phyloP scores from a whole-genome alignment of 2,888 invertebrate genomes.

The Habrosyne pyritoides region DNA sequence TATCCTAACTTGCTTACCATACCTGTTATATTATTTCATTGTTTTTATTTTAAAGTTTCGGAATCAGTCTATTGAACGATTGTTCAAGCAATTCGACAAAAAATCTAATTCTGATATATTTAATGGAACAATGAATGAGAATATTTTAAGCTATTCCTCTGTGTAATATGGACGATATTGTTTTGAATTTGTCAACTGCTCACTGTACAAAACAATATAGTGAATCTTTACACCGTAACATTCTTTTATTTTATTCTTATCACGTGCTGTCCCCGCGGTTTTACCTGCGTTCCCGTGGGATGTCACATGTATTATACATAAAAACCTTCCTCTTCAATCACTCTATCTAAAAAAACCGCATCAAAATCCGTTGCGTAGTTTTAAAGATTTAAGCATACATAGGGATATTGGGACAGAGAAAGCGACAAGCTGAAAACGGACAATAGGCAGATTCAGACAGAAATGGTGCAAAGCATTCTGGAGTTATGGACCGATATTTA shows the following conservation, averaged over 20 bases:
- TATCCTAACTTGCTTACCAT: constrained; percentile 36
- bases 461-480: too few species aligned
- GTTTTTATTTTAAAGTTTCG: constrained; percentile 17
- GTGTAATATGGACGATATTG: constrained; percentile 72
- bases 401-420: too few species aligned
- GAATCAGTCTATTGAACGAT: constrained; percentile 28
- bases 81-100: constrained; percentile 44
- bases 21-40: constrained; percentile 20
- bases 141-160: constrained; percentile 55
- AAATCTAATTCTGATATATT: constrained; percentile 48
- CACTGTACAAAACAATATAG: constrained; percentile 78
- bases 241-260: constrained; percentile 51
- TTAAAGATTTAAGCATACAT: too few species aligned
- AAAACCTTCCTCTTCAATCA: too few species aligned
- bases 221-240: constrained; percentile 68
- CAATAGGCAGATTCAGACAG: too few species aligned
- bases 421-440: too few species aligned
- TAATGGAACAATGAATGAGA: constrained; percentile 51
- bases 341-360: too few species aligned
- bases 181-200: constrained; percentile 64
- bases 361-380: too few species aligned
- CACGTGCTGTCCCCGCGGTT: too few species aligned
- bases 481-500: too few species aligned
- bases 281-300: too few species aligned
- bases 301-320: too few species aligned